These are phyloP conservation scores for Lepilemur ruficaudatus DNA, from an alignment of 2,797 vertebrate genomes.

Conservation along the genomic window DNA sequence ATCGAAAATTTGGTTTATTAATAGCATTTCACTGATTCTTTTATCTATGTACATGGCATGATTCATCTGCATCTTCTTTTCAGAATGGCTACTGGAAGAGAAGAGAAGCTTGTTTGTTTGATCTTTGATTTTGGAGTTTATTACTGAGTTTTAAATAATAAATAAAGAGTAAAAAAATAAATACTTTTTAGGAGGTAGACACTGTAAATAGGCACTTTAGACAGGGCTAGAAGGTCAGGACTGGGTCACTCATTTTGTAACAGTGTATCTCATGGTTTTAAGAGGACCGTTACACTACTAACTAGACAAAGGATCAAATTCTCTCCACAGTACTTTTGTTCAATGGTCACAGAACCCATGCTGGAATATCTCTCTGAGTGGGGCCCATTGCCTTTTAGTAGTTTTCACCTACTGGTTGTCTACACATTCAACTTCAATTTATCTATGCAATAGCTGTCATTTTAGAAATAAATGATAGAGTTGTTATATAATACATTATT, in stretches of 20 bases:
- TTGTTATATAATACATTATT: not conserved
- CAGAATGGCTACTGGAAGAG: conserved; percentile 2
- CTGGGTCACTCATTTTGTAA: not conserved
- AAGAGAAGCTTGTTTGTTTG: conserved; percentile 30
- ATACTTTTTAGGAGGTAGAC: not conserved
- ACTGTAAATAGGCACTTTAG: not conserved
- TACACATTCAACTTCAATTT: not conserved
- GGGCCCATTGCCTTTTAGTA: not conserved
- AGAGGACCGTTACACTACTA: not conserved
- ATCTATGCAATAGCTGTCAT: not conserved
- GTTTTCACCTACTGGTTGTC: not conserved
- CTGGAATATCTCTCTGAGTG: not conserved
- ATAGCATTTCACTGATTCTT: conserved; percentile 41
- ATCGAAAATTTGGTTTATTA: conserved; percentile 59
- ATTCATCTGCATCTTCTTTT: conserved; percentile 47
- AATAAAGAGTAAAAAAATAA: not conserved
- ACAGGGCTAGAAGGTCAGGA: not conserved
- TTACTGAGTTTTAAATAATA: not conserved
- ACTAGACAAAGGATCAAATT: not conserved
- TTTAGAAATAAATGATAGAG: not conserved
- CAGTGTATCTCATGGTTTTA: not conserved
- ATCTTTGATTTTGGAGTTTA: conserved; percentile 33
- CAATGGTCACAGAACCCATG: rapidly evolving
- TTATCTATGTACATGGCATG: not conserved
- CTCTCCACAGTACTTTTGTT: not conserved